Evolutionary conservation across 2,888 invertebrate species (phyloP), one percentile per base, ranked within the genome.

Genomic region (Dorcus parallelipipedus): DNA sequence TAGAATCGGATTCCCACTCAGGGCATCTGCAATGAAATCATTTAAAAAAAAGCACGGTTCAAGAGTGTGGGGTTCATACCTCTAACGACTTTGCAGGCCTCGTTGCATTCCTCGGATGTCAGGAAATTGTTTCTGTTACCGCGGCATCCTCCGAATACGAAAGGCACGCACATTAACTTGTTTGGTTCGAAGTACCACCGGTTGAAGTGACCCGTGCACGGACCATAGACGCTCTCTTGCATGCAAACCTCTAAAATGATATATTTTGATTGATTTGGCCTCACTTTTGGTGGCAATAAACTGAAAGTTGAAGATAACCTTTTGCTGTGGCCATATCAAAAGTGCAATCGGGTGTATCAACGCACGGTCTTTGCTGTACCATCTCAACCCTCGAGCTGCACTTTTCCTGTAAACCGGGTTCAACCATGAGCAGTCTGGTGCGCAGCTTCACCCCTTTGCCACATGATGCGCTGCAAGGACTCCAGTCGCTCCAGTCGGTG

Each of bases 111-210:
- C 33, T 88, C 84, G 65, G 84, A 83, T 9, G 89, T 87, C 61
- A 91, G 83, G 82, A 97, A 97, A 79, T 95, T 95, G 80, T 97
- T 97, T 70, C 86, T 84, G 78, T 93, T 95, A 42, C 97, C 97
- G 58, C 94, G 84, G 67, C 93, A 93, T 45, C 93, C 93, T 42
- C 95, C 93, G 80, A 93, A 98, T 54, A 83, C 83, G 80, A 98
- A 98, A 54, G 91, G 86, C 56, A 89, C 83, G 77, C 98, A 98
- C 80, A 86, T 88, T 57, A 88, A 83, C 71, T 86, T 87, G 54
- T 79, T 78, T 0, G 85, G 76, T 72, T 91, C 89, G 81, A 90
- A 99, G 64, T 91, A 88, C 89, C 93, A 99, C 57, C 97, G 86
- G 68, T 87, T 86, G 79, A 92, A 95, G 71, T 85, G 83, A 0